These are phyloP conservation scores for Apamea epomidion DNA, from an alignment of 2,888 invertebrate genomes.

Conservation along the genomic window DNA sequence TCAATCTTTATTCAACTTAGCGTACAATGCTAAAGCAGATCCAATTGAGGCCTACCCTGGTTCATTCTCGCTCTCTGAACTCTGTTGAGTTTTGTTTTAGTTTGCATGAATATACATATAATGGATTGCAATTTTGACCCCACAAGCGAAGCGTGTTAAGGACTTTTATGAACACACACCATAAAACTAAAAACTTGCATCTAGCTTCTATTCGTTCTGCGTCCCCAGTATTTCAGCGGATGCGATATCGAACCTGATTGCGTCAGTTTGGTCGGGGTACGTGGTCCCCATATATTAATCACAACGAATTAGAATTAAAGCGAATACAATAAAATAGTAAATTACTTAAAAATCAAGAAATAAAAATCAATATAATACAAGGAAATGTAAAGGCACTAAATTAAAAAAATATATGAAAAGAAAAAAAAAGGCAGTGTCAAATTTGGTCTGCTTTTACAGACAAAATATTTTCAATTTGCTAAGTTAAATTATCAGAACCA, in stretches of 20 bases:
- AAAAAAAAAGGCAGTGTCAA: neutral
- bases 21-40: neutral
- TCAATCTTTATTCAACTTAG: neutral
- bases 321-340: too few species aligned
- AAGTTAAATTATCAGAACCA: too few species aligned
- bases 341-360: neutral
- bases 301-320: neutral
- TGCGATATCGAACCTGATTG: neutral
- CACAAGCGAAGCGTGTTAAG: neutral
- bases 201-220: neutral
- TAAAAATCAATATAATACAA: neutral
- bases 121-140: slow-evolving; percentile 6
- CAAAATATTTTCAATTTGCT: neutral
- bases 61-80: too few species aligned
- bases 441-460: neutral
- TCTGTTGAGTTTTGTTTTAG: too few species aligned
- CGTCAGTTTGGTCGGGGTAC: too few species aligned
- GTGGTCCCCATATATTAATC: too few species aligned
- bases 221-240: slow-evolving; percentile 1
- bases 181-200: neutral
- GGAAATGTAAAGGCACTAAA: neutral
- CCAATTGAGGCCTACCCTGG: too few species aligned
- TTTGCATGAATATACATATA: neutral
- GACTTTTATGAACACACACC: neutral
- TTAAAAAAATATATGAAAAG: neutral